Conservation (phyloP, 2,888 invertebrate genomes). For the Anarsia innoxiella region DNA sequence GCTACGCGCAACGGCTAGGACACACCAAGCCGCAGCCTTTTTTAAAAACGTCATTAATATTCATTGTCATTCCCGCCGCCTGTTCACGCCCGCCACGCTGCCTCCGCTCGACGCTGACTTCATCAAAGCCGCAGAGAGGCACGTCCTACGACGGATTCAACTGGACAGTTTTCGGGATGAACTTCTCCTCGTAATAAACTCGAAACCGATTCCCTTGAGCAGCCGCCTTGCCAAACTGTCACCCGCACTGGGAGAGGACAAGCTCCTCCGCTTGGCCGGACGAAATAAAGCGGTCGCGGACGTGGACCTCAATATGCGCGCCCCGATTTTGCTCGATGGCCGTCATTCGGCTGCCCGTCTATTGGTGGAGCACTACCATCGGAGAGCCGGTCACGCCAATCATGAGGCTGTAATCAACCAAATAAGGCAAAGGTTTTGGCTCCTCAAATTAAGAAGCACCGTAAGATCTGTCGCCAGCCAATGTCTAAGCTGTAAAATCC, state of each 20-base stretch:
- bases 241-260: background rate
- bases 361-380: conserved; percentile 4
- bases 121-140: background rate
- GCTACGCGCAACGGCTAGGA: background rate
- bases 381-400: conserved; percentile 4
- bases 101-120: background rate
- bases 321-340: conserved; percentile 8
- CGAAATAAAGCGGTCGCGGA: background rate
- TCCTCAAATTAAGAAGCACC: conserved; percentile 1
- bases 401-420: conserved; percentile 11
- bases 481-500: conserved; percentile 1
- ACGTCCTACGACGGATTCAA: background rate
- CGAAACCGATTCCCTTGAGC: background rate
- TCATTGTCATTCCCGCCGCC: too few species aligned
- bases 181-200: background rate
- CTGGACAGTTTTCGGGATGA: background rate
- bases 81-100: background rate
- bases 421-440: conserved; percentile 9
- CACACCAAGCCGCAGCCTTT: background rate
- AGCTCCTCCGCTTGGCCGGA: background rate
- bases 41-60: too few species aligned
- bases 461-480: background rate
- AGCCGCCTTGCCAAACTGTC: background rate
- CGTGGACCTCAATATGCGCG: background rate
- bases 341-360: conserved; percentile 2